A percentile compares a stretch with the other conserved stretches of the same genome.
Conservation (phyloP, 2,888 invertebrate genomes). For the Ganaspis brasiliensis region DNA sequence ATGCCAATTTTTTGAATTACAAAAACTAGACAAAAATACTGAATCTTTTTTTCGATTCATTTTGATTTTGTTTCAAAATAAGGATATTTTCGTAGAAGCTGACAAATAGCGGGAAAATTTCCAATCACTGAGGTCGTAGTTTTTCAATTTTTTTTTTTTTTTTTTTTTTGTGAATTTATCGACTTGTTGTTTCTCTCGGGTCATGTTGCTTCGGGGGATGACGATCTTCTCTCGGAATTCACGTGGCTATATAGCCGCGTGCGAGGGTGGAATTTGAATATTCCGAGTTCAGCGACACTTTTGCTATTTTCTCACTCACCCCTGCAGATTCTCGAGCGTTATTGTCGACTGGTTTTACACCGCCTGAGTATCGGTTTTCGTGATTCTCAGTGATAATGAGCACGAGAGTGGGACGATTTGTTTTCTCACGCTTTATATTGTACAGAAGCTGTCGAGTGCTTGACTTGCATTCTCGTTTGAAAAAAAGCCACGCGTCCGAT, state of each 20-base stretch:
- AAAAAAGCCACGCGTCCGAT: background rate
- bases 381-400: background rate
- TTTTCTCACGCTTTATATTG: background rate
- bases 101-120: background rate
- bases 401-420: background rate
- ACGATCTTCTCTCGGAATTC: conserved; percentile 24
- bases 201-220: conserved; percentile 12
- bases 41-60: background rate
- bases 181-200: background rate
- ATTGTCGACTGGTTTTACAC: background rate
- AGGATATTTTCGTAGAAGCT: background rate
- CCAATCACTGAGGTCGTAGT: background rate
- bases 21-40: too few species aligned
- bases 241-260: conserved; percentile 6
- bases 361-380: background rate
- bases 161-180: background rate
- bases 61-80: background rate
- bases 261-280: conserved; percentile 6
- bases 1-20: too few species aligned
- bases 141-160: background rate
- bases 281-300: conserved; percentile 23
- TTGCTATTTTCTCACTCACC: background rate
- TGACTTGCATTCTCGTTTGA: conserved; percentile 7
- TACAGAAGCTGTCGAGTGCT: background rate
- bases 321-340: too few species aligned